A percentile compares a stretch with the other conserved stretches of the same genome.
These are phyloP conservation scores for Eupithecia inturbata DNA, from an alignment of 2,888 invertebrate species.

Conservation along the genomic window DNA sequence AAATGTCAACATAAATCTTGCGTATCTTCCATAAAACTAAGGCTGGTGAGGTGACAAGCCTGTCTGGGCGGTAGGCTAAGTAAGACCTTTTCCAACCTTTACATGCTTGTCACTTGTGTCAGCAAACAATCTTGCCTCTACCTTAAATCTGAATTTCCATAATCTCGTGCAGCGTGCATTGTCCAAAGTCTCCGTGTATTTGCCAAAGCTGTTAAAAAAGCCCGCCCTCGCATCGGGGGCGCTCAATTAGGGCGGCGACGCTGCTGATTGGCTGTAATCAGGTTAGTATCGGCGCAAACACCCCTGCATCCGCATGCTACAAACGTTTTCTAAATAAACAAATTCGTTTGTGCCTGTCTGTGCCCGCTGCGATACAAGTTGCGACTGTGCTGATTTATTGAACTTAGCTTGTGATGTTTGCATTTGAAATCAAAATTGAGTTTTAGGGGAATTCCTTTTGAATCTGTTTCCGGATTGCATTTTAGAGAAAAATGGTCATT, in stretches of 20 bases:
- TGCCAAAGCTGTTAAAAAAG: constrained; percentile 80
- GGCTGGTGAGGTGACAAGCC: too few species aligned
- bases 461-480: neutral
- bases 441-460: neutral
- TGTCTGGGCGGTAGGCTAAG: too few species aligned
- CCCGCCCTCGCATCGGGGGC: constrained; percentile 76
- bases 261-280: constrained; percentile 83
- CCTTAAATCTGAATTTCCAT: constrained; percentile 9
- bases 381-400: constrained; percentile 56
- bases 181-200: constrained; percentile 56
- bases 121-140: neutral
- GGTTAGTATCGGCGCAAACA: constrained; percentile 80
- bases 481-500: neutral
- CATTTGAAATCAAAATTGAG: neutral
- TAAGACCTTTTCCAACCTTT: neutral
- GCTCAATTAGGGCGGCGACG: constrained; percentile 81
- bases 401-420: constrained; percentile 14
- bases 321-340: constrained; percentile 49
- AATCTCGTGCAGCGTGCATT: constrained; percentile 31
- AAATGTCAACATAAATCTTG: too few species aligned
- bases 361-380: constrained; percentile 47
- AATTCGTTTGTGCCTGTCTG: constrained; percentile 50
- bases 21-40: too few species aligned
- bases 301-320: constrained; percentile 64
- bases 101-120: neutral